Conservation (phyloP, 2,797 vertebrate genomes). For the Hyperoplus immaculatus region DNA sequence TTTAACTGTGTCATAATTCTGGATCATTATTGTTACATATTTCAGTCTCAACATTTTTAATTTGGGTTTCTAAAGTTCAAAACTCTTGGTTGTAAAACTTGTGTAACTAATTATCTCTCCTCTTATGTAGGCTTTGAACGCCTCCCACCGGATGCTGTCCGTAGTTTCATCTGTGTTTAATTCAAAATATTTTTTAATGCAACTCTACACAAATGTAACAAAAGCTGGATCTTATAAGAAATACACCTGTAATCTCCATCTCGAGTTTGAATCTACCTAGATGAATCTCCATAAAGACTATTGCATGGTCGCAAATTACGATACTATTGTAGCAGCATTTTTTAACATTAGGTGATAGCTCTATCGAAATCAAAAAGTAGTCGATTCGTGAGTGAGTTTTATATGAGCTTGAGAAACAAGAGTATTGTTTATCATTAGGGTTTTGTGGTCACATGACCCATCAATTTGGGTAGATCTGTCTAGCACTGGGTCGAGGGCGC, state of each 20-base stretch:
- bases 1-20: neutral
- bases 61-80: neutral
- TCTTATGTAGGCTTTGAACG: constrained; percentile 19
- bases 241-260: neutral
- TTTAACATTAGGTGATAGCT: neutral
- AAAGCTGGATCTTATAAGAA: too few relatives aligned
- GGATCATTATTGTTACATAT: neutral
- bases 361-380: neutral
- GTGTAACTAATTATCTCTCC: constrained; percentile 12
- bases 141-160: constrained; percentile 17
- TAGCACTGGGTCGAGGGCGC: too few relatives aligned
- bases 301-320: neutral
- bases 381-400: neutral
- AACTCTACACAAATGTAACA: neutral
- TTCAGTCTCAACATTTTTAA: neutral
- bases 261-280: neutral
- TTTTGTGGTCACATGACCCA: neutral
- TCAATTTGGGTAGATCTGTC: too few relatives aligned
- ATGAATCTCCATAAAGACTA: neutral
- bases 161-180: neutral
- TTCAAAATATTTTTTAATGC: constrained; percentile 10
- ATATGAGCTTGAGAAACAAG: constrained; percentile 2
- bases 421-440: neutral
- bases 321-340: constrained; percentile 1
- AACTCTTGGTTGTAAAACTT: neutral